Evolutionary conservation across 2,797 vertebrate genomes (phyloP).

Genomic region (Podarcis lilfordi): DNA sequence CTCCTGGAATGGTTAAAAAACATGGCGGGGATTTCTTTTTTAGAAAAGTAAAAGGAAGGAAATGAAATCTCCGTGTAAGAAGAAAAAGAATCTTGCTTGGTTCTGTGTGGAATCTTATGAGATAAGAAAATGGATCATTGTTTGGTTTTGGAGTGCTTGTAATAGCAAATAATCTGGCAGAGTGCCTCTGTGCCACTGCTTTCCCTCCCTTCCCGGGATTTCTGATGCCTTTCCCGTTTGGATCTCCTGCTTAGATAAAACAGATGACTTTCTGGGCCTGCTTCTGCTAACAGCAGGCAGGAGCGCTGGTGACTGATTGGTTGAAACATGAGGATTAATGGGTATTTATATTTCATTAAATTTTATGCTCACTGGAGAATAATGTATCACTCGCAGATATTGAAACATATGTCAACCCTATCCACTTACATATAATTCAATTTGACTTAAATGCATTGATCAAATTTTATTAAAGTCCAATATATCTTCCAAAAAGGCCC

Average conservation of each 20-base stretch:
- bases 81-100: neutral
- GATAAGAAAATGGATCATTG: neutral
- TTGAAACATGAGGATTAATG: conserved; percentile 96
- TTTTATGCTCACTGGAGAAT: conserved; percentile 92
- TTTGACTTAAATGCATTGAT: conserved; percentile 95
- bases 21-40: neutral
- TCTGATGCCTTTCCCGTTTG: conserved; percentile 87
- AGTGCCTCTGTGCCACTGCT: conserved; percentile 53
- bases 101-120: conserved; percentile 1
- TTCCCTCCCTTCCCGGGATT: conserved; percentile 76
- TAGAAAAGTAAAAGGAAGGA: neutral
- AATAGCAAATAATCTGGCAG: conserved; percentile 61
- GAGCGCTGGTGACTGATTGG: conserved; percentile 87
- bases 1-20: neutral
- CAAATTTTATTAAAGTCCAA: conserved; percentile 94
- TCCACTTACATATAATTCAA: conserved; percentile 95
- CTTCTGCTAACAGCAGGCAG: conserved; percentile 87
- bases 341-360: conserved; percentile 99
- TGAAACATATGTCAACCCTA: conserved; percentile 97
- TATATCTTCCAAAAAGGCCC: conserved; percentile 87
- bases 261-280: conserved; percentile 90
- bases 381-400: conserved; percentile 93
- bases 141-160: conserved; percentile 23
- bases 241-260: conserved; percentile 89
- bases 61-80: neutral